Evolutionary conservation across 2,113 vertebrate genomes (phyloP), one percentile per base, ranked within the genome.

Genomic region (Dipodomys merriami): DNA sequence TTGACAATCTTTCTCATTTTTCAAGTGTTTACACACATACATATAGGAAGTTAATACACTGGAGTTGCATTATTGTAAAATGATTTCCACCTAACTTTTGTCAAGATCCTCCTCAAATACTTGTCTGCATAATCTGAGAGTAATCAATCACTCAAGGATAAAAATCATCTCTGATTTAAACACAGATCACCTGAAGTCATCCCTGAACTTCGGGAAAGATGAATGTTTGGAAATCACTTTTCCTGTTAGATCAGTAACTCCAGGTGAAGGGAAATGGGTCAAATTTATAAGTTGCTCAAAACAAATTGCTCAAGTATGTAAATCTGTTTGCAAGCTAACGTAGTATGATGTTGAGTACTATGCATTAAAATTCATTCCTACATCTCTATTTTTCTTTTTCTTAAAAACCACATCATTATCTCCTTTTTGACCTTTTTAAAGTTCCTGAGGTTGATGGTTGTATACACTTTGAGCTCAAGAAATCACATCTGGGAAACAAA

Each of bases 401-500:
- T 8, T 60, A 76, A 90, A 78, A 74, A 80, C 78, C 20, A 35
- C 19, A 35, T 60, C 53, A 30, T 62, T 82, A 29, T 29, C 88
- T 25, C 77, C 64, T 83, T 86, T 82, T 16, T 65, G 35, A 82
- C 29, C 67, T 83, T 89, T 82, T 74, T 16, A 4, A 83, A 74
- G 74, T 90, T 72, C 60, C 65, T 30, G 7, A 18, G 77, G 25
- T 15, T 86, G 73, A 85, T 3, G 22, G 18, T 11, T 19, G 46
- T 82, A 82, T 13, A 79, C 4, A n/a, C 80, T 91, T 39, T 94
- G 94, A 84, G 90, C 78, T 93, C 80, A 73, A 84, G 80, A 91
- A 83, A 62, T 91, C 78, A 57, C 88, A 91, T 69, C 49, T 96
- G 94, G 86, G 81, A 91, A 95, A 78, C 68, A 78, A 95, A 60